Conservation (phyloP, 2,888 invertebrate species). For the Drosophila testacea region DNA sequence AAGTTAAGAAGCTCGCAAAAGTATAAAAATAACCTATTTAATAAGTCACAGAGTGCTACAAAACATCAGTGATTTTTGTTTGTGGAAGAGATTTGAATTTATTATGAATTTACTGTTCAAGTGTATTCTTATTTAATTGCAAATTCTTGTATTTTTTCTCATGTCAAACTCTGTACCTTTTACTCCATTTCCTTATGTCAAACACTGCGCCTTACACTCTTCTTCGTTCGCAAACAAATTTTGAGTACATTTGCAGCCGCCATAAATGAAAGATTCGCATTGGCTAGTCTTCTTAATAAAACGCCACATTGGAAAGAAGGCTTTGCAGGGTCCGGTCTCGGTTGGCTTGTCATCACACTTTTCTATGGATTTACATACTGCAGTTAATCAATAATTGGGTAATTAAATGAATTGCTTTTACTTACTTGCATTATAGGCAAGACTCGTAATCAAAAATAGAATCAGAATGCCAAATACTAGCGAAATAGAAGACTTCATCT, state of each 20-base stretch:
- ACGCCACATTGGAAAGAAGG: slow-evolving; percentile 52
- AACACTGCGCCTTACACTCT: slow-evolving; percentile 48
- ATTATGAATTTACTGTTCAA: neutral
- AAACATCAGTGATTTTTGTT: no score
- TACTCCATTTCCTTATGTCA: neutral
- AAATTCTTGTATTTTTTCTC: neutral
- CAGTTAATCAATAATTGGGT: neutral
- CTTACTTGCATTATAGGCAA: slow-evolving; percentile 30
- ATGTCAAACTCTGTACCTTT: neutral
- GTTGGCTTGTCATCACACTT: slow-evolving; percentile 57
- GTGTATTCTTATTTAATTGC: no score
- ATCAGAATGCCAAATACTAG: neutral
- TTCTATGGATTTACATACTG: slow-evolving; percentile 6
- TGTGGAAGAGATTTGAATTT: neutral
- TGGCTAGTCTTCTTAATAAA: slow-evolving; percentile 31
- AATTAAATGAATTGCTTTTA: neutral
- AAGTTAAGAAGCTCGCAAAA: no score
- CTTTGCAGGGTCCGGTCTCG: slow-evolving; percentile 51
- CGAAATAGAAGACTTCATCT: slow-evolving; percentile 6
- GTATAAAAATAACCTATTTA: no score
- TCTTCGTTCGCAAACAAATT: slow-evolving; percentile 50
- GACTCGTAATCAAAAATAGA: neutral
- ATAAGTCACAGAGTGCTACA: no score
- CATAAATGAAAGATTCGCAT: slow-evolving; percentile 55
- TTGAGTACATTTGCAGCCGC: slow-evolving; percentile 52